Evolutionary conservation across 2,113 vertebrate genomes (phyloP).

Genomic region (Accipiter cooperii): DNA sequence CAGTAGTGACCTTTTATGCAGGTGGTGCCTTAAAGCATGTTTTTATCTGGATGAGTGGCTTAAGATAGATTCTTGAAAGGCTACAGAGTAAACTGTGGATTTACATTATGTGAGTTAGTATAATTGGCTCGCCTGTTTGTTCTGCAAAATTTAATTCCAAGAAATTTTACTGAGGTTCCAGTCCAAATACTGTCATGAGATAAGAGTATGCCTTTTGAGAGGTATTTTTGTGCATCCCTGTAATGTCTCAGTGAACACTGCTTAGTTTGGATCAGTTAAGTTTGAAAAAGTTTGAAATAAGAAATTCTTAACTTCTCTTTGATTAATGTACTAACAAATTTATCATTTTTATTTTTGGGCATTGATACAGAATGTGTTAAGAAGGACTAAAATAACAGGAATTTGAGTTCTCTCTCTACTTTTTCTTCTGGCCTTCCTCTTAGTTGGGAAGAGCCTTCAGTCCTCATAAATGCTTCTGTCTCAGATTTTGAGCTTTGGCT

Average conservation of each 20-base stretch:
- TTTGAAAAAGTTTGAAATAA: neutral
- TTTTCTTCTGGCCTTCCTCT: neutral
- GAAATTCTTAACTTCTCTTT: neutral
- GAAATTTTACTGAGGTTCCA: neutral
- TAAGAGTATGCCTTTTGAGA: fast-evolving
- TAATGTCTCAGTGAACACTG: neutral
- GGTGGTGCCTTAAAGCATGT: neutral
- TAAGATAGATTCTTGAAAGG: neutral
- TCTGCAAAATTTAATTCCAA: neutral
- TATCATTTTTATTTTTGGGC: neutral
- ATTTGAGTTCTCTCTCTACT: neutral
- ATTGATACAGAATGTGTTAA: neutral
- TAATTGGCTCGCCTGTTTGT: neutral
- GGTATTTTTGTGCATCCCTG: neutral
- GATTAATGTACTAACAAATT: neutral
- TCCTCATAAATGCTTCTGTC: neutral
- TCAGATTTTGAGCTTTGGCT: neutral
- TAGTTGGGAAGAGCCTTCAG: neutral
- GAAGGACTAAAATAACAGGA: neutral
- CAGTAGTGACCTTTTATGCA: neutral
- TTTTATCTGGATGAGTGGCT: neutral
- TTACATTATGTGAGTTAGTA: neutral
- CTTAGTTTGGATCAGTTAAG: neutral
- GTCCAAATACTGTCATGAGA: neutral
- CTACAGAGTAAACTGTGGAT: neutral